These are phyloP conservation scores for Pardosa pseudoannulata DNA, from an alignment of 2,888 invertebrate genomes.

Conservation along the genomic window DNA sequence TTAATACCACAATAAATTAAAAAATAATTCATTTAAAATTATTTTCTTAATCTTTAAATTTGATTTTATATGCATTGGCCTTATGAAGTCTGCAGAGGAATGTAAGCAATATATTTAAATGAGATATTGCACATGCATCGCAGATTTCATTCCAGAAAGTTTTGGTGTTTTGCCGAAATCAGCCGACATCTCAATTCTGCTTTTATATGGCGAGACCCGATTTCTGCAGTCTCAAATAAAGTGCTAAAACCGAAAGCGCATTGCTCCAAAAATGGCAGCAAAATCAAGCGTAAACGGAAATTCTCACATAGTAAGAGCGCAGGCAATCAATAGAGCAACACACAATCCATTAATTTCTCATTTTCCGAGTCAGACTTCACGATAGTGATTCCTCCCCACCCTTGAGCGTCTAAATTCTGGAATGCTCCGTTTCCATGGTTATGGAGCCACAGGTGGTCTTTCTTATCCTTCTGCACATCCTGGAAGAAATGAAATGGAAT, in stretches of 20 bases:
- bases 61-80: no score
- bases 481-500: slow-evolving; percentile 56
- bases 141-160: no score
- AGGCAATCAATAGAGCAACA: slow-evolving; percentile 69
- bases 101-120: no score
- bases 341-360: slow-evolving; percentile 66
- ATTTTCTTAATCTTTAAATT: no score
- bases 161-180: no score
- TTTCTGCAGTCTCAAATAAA: no score
- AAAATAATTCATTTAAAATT: no score
- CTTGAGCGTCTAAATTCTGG: slow-evolving; percentile 3
- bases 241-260: neutral
- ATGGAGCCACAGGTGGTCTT: slow-evolving; percentile 70
- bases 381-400: slow-evolving; percentile 1
- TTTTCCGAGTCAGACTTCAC: slow-evolving; percentile 54
- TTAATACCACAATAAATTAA: no score
- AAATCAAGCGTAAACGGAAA: slow-evolving; percentile 47
- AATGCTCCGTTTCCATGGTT: slow-evolving; percentile 38
- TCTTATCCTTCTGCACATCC: slow-evolving; percentile 60
- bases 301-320: slow-evolving; percentile 15
- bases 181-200: no score
- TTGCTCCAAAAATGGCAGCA: slow-evolving; percentile 29
- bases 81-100: no score
- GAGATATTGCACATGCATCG: no score
- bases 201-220: no score